These are phyloP conservation scores for Pristionchus exspectatus DNA, from an alignment of 2,888 invertebrate genomes.

Conservation along the genomic window DNA sequence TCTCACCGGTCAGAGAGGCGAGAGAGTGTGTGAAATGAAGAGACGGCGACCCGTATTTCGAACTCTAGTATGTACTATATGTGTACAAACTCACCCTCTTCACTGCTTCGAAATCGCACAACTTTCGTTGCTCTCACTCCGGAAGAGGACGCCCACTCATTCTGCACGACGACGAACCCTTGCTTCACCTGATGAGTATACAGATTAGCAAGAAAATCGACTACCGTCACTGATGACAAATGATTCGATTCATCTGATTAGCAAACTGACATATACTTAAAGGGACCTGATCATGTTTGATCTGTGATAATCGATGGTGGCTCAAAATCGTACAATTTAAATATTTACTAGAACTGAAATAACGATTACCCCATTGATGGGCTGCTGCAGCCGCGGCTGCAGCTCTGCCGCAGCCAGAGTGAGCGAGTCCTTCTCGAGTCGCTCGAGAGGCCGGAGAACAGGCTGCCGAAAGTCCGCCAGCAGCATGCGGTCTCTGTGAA, in stretches of 20 bases:
- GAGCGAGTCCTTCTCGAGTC: constrained; percentile 37
- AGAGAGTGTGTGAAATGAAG: no score
- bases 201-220: not conserved
- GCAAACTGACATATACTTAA: no score
- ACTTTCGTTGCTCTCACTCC: constrained; percentile 20
- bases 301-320: no score
- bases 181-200: constrained; percentile 7
- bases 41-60: no score
- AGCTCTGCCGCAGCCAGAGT: not conserved
- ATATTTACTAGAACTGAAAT: not conserved
- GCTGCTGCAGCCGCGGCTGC: not conserved
- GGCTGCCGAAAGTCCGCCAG: constrained; percentile 44
- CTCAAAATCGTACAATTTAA: no score
- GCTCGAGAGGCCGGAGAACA: not conserved
- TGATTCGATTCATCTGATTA: no score
- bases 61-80: no score
- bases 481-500: constrained; percentile 25
- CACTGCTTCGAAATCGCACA: not conserved
- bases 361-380: not conserved
- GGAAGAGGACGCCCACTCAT: constrained; percentile 35
- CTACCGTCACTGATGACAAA: not conserved
- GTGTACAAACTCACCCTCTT: not conserved
- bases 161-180: not conserved
- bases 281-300: no score
- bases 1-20: no score